Evolutionary conservation across 2,113 vertebrate genomes (phyloP), one percentile per base, ranked within the genome.

Genomic region (Poeciliopsis prolifica): DNA sequence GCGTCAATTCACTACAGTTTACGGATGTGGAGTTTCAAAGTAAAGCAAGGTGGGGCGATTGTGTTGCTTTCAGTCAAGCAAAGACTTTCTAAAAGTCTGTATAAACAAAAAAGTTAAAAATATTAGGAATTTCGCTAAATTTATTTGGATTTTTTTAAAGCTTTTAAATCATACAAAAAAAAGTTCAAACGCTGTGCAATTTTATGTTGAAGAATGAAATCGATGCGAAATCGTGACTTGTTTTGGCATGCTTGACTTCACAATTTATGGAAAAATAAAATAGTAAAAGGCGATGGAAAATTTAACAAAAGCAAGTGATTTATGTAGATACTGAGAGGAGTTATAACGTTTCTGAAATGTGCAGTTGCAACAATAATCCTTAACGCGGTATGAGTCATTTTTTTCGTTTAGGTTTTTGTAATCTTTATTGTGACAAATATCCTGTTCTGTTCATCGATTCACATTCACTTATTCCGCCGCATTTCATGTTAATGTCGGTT

Each of bases 171-270:
- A 9, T 0, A 1, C 31, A 0, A 0, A 0, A 0, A 2, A 22
- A 51, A 2, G 1, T 11, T 26, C 30, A 67, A 1, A 31, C 10
- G 35, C 19, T 29, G 1, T 1, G 2, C 0, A 6, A 6, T 70
- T 80, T 81, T 82, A 77, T 72, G 0, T 65, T 88, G 79, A 68
- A 85, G 28, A 44, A 30, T 11, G 1, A 29, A 17, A 48, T 48
- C 19, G 44, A 1, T 48, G 17, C 3, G 0, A 26, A 4, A 9
- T 10, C 12, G 0, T 67, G 35, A 1, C 10, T 33, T 51, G n/a
- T 37, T n/a, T 70, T 54, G 37, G 12, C 15, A 24, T 48, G 3
- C 61, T 89, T 89, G 69, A 78, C 60, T 2, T 1, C 17, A 1
- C 22, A 51, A 31, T 58, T 42, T 42, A 42, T 58, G 35, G 63